Conservation (phyloP, 2,113 vertebrate species). For the Taurulus bubalis region DNA sequence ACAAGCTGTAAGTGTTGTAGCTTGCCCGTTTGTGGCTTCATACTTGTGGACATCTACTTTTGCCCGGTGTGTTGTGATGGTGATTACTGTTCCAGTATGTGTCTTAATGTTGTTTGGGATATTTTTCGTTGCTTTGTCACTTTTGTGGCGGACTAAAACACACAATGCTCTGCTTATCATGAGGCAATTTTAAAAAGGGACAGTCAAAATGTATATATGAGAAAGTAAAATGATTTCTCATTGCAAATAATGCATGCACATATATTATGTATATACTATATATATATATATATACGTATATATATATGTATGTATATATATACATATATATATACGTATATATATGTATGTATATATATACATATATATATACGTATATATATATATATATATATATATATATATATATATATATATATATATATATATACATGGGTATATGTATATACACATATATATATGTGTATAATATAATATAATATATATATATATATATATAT, state of each 20-base stretch:
- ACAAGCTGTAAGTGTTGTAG: conserved; percentile 88
- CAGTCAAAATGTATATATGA: conserved; percentile 60
- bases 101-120: conserved; percentile 98
- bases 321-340: no score
- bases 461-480: no score
- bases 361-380: background rate
- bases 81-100: conserved; percentile 67
- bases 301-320: background rate
- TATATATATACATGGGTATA: background rate
- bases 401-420: background rate
- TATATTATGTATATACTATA: background rate
- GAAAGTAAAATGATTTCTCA: conserved; percentile 75
- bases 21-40: conserved; percentile 93
- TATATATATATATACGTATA: background rate
- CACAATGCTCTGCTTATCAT: conserved; percentile 46
- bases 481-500: background rate
- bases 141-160: conserved; percentile 77
- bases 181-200: conserved; percentile 43
- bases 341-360: no score
- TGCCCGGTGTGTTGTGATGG: conserved; percentile 86
- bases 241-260: conserved; percentile 62
- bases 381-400: background rate
- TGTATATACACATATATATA: conserved; percentile 19
- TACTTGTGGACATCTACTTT: conserved; percentile 89
- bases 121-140: conserved; percentile 88